These are phyloP conservation scores for Thamnaconus septentrionalis DNA, from an alignment of 2,113 vertebrate species.

Conservation along the genomic window DNA sequence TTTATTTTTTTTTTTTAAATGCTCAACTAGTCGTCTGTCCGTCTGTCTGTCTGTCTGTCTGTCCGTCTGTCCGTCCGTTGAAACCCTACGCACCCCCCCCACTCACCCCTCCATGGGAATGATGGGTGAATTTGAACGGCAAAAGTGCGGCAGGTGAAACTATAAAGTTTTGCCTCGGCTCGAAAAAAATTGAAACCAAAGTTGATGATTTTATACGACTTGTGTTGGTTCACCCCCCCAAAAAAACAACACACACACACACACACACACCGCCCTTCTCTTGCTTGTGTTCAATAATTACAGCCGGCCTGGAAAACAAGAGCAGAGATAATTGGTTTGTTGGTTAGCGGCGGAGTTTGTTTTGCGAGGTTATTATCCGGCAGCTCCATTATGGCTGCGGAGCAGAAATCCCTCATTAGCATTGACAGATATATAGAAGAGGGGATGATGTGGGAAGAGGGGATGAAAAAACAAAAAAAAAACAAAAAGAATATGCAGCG, in stretches of 20 bases:
- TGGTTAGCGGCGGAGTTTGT: no score
- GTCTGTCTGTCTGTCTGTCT: background rate
- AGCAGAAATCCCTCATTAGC: constrained; percentile 58
- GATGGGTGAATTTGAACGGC: constrained; percentile 34
- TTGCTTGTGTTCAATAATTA: constrained; percentile 42
- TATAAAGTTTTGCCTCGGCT: background rate
- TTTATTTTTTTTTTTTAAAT: constrained; percentile 10
- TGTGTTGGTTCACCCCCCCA: background rate
- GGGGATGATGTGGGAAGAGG: no score
- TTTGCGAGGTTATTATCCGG: constrained; percentile 52
- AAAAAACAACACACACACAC: no score
- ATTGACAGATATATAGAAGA: constrained; percentile 53
- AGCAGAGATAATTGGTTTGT: no score
- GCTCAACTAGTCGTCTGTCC: constrained; percentile 33
- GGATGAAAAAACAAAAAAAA: constrained; percentile 25
- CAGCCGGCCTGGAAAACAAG: constrained; percentile 46
- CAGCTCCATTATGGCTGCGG: constrained; percentile 57
- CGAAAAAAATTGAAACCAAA: background rate
- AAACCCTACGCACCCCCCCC: background rate
- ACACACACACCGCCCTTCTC: background rate
- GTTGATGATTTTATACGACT: constrained; percentile 3
- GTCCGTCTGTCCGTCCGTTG: no score
- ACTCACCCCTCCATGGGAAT: constrained; percentile 53
- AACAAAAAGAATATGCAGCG: constrained; percentile 15
- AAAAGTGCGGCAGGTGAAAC: background rate